These are phyloP conservation scores for Drosophila pseudoobscura DNA, from an alignment of 1,140 invertebrate genomes.

Conservation along the genomic window DNA sequence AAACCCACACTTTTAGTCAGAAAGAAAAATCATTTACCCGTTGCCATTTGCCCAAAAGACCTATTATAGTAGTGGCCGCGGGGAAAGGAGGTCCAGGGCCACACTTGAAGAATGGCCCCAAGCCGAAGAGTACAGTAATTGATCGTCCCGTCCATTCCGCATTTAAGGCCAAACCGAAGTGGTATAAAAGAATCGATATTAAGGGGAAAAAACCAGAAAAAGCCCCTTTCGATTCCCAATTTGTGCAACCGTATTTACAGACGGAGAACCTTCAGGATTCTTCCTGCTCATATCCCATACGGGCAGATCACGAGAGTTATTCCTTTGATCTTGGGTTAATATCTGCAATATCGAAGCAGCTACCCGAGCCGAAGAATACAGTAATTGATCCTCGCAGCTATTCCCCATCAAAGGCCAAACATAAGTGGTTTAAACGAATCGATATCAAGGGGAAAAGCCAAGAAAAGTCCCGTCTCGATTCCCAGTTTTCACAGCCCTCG, in stretches of 20 bases:
- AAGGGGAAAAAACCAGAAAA: too few species aligned
- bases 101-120: too few species aligned
- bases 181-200: background rate
- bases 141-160: too few species aligned
- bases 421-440: too few species aligned
- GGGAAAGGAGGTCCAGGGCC: background rate
- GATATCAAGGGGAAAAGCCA: too few species aligned
- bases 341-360: background rate
- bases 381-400: too few species aligned
- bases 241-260: too few species aligned
- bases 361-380: background rate
- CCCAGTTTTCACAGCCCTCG: too few species aligned
- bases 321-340: background rate
- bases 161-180: background rate
- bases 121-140: background rate
- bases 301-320: background rate
- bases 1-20: background rate
- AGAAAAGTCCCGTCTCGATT: too few species aligned
- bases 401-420: too few species aligned
- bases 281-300: too few species aligned
- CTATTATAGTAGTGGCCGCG: slow-evolving; percentile 19
- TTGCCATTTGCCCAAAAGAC: background rate
- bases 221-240: too few species aligned
- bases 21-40: background rate
- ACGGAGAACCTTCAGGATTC: background rate